Evolutionary conservation across 1,140 invertebrate genomes (phyloP), one percentile per base, ranked within the genome.

Genomic region (Sweltsa coloradensis): DNA sequence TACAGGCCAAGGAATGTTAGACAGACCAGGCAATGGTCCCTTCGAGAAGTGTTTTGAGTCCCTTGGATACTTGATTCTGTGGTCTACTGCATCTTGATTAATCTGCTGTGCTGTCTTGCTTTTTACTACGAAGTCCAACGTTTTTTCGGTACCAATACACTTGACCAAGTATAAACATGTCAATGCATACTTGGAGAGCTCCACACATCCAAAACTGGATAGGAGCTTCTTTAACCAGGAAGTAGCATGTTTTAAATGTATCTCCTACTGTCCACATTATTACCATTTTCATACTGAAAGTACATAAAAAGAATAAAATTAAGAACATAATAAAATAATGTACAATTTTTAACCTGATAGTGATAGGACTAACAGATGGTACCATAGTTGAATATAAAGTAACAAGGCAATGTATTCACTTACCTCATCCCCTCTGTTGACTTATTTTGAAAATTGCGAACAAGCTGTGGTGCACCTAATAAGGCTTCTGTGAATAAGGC

Each of bases 381-480:
- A n/a, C n/a, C n/a, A n/a, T n/a, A n/a, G n/a, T n/a, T n/a, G n/a
- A n/a, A n/a, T n/a, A 11, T 25, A 47, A 40, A 34, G 42, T 14
- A 40, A n/a, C n/a, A n/a, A n/a, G n/a, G n/a, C n/a, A n/a, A n/a
- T 27, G 29, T 45, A 40, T 31, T 25, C 25, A 50, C 56, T 65
- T 70, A 96, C 93, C 93, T 97, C 93, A 97, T 97, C 62, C 94
- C 94, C 60, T 83, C 77, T 6, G 92, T 97, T 37, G 92, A 96
- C 68, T 91, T 89, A 57, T 88, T 88, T 51, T 75, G 70, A 58
- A 77, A 83, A 69, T 97, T 97, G 57, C 83, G 80, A 36, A 89
- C 71, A 59, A 97, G 85, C 67, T 98, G 94, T 25, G 93, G 93
- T 11, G 85, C 76, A 49, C 91, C 96, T 18, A 99, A 67, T 83